Base-by-base conservation (phyloP, 2,113 vertebrate genomes). In the Gambusia affinis region DNA sequence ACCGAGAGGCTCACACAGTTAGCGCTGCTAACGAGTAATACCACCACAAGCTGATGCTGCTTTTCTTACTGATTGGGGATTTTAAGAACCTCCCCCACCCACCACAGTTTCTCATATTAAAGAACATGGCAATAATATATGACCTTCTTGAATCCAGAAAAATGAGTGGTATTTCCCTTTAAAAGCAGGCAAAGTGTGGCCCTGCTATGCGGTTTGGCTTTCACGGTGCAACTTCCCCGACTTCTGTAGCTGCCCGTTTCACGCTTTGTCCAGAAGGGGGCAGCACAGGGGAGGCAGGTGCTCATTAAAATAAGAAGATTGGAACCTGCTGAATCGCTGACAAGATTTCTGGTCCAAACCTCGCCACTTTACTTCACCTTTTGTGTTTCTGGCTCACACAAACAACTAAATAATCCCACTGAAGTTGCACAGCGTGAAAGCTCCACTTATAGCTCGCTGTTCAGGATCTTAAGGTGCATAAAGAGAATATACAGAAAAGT, bases 1-100 rank as follows among this genome's bases (percentile, higher is more conserved):
- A 94, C 91, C 91, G 90, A 93, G 93, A 71, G 72, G 77, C 80
- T 85, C 51, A 77, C 83, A 80, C 24, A 82, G 78, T 84, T 75
- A 78, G 80, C 75, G 67, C 62, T 37, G 30, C 84, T 84, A 81
- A 89, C 88, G 82, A 84, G 76, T 78, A 89, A 92, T 80, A 79
- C 88, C 85, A 87, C 86, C 60, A 67, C 12, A 31, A 6, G 47
- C 27, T 70, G 61, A 67, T 37, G 64, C 29, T 44, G 30, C 39
- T 65, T 62, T 3, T 3, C 67, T 74, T 24, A 29, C 27, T 37
- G 35, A 62, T 63, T 70, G 30, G 15, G 28, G 76, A 65, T 29
- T 74, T 29, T 30, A 28, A 22, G 39, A 28, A 67, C 8, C 8
- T 30, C 22, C 47, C 33, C 33, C 33, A 24, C n/a, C n/a, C n/a